phyloP scores from a whole-genome alignment of 2,888 invertebrate species.

The Oxytorus armatus region DNA sequence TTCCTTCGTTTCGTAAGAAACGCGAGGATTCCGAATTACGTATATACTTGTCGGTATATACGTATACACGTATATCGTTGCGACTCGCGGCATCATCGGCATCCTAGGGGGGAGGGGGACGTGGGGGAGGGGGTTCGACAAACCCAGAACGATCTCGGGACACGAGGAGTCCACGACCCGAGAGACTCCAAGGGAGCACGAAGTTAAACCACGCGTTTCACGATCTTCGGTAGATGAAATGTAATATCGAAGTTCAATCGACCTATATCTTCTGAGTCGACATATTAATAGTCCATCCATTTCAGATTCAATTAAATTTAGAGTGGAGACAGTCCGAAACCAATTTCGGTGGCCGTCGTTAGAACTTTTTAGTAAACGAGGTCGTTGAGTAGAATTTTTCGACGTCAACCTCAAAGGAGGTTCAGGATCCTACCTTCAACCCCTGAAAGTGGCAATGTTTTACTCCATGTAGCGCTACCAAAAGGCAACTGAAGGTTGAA shows the following conservation, averaged over 20 bases:
- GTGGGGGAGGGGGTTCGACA: constrained; percentile 11
- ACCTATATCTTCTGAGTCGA: too few relatives aligned
- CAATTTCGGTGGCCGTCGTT: too few relatives aligned
- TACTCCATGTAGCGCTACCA: too few relatives aligned
- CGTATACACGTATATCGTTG: constrained; percentile 6
- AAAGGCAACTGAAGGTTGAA: too few relatives aligned
- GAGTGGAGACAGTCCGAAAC: too few relatives aligned
- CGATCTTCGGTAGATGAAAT: neutral
- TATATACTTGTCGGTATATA: constrained; percentile 9
- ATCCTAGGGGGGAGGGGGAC: constrained; percentile 33
- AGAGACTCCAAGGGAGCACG: neutral
- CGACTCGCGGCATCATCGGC: constrained; percentile 38
- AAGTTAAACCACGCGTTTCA: neutral
- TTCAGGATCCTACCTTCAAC: too few relatives aligned
- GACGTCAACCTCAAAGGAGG: too few relatives aligned
- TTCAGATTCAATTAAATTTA: too few relatives aligned
- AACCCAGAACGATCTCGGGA: constrained; percentile 24
- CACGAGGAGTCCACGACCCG: constrained; percentile 46
- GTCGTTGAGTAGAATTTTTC: too few relatives aligned
- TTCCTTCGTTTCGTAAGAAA: constrained; percentile 72
- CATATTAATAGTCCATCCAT: too few relatives aligned
- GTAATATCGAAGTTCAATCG: neutral
- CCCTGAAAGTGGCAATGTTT: too few relatives aligned
- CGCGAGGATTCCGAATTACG: constrained; percentile 76
- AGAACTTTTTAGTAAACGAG: too few relatives aligned